Evolutionary conservation across 1,140 invertebrate species (phyloP), one percentile per base, ranked within the genome.

Genomic region (Steinernema feltiae): DNA sequence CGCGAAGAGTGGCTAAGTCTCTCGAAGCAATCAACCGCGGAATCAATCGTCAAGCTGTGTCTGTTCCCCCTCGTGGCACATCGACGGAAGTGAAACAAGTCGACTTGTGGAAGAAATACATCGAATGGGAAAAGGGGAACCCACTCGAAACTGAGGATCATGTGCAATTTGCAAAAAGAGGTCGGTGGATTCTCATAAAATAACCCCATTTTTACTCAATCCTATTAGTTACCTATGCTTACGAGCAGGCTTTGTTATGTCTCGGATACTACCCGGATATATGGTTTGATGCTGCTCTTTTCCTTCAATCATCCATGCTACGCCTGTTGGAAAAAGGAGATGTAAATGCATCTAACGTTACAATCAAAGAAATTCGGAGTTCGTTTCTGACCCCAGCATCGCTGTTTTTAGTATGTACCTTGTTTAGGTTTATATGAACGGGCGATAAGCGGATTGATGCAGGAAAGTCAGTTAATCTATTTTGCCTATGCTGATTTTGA

Each of bases 401-500:
- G 7, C 7, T 63, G 12, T 27, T 63, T 3, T 27, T 46, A 46
- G n/a, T n/a, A 12, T 7, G n/a, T 32, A 69, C 72, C 18, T 41
- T n/a, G 93, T 48, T 93, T 93, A 15, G 92, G 91, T 29, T 93
- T 99, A 82, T 95, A 96, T 85, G 96, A 99, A 86, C 88, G 95
- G 70, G 94, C 94, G 0, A 94, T 93, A 0, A 89, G 88, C 17
- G 87, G 87, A 29, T 90, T 95, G 0, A 90, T 99, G 53, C 93
- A 92, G 48, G 92, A 93, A 81, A 97, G 94, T 86, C 93, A 94
- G 88, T 88, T 99, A 21, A 87, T 99, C 1, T 95, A 98, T 86
- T 99, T 99, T 88, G 94, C 96, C 0, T 97, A 98, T 86, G 95
- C 96, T 0, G 97, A 99, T 88, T 99, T 98, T 86, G 96, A 99